A percentile compares a stretch with the other conserved stretches of the same genome.
These are phyloP conservation scores for Apotomis betuletana DNA, from an alignment of 2,888 invertebrate genomes.

Conservation along the genomic window DNA sequence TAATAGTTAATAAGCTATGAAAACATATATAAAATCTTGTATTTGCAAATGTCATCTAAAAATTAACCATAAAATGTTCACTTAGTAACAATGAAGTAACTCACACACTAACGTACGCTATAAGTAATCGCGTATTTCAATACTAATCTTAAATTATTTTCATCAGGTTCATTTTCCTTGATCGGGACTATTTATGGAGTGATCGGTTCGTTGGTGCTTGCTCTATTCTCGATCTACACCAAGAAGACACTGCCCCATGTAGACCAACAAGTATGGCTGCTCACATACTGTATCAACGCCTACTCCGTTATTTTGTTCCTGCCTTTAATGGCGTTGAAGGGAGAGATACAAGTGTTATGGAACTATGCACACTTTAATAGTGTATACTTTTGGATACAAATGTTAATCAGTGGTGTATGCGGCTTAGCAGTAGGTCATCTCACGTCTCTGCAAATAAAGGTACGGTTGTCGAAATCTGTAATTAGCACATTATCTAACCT, in stretches of 20 bases:
- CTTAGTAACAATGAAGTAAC: no score
- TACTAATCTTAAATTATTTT: neutral
- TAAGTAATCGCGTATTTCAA: neutral
- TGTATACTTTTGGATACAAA: constrained; percentile 90
- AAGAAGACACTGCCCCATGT: constrained; percentile 94
- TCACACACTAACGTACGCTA: neutral
- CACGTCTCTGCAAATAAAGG: constrained; percentile 97
- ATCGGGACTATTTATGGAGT: constrained; percentile 96
- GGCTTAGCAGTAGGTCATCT: constrained; percentile 99
- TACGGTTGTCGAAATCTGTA: constrained; percentile 56
- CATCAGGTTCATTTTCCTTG: constrained; percentile 92
- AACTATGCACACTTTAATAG: constrained; percentile 86
- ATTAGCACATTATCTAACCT: no score
- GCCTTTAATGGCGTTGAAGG: constrained; percentile 93
- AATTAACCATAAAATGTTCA: no score
- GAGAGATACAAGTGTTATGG: constrained; percentile 87
- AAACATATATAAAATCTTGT: no score
- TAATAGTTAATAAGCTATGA: no score
- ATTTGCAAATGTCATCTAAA: no score
- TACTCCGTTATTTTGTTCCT: constrained; percentile 95
- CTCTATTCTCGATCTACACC: constrained; percentile 97
- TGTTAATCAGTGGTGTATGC: constrained; percentile 95
- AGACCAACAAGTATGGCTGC: constrained; percentile 95
- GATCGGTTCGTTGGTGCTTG: constrained; percentile 94
- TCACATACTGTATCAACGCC: constrained; percentile 98